These are phyloP conservation scores for Rattus rattus DNA, from an alignment of 2,113 vertebrate genomes.

Conservation along the genomic window DNA sequence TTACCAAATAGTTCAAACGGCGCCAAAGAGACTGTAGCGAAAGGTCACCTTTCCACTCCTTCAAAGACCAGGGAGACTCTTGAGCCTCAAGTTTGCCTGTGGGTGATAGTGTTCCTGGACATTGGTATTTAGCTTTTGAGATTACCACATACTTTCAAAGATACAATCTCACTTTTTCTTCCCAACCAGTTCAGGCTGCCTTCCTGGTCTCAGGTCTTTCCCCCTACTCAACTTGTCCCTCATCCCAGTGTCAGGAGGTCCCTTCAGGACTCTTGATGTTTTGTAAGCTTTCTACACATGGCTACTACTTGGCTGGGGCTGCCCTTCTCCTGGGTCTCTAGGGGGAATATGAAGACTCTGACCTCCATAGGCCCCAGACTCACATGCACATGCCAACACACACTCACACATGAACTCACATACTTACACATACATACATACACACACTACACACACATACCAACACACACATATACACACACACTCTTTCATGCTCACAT, in stretches of 20 bases:
- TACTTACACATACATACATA: no score
- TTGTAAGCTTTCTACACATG: not conserved
- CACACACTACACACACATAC: no score
- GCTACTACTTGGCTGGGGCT: not conserved
- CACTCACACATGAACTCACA: no score
- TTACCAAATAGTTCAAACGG: not conserved
- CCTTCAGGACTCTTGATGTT: not conserved
- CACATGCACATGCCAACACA: not conserved
- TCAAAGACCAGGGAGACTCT: not conserved
- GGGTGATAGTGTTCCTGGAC: not conserved
- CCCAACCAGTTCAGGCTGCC: not conserved
- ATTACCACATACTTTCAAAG: not conserved
- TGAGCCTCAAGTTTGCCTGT: not conserved
- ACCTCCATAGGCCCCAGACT: not conserved
- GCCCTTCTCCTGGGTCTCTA: not conserved
- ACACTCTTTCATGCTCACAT: no score
- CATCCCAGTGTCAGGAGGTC: not conserved
- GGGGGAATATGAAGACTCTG: not conserved
- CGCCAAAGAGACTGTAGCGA: not conserved
- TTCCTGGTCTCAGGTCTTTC: not conserved
- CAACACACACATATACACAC: no score
- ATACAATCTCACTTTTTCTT: not conserved
- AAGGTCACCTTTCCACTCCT: not conserved
- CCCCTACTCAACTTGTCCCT: not conserved
- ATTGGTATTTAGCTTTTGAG: not conserved